A percentile compares a stretch with the other conserved stretches of the same genome.
These are phyloP conservation scores for Tenthredo notha DNA, from an alignment of 2,888 invertebrate species.

Conservation along the genomic window DNA sequence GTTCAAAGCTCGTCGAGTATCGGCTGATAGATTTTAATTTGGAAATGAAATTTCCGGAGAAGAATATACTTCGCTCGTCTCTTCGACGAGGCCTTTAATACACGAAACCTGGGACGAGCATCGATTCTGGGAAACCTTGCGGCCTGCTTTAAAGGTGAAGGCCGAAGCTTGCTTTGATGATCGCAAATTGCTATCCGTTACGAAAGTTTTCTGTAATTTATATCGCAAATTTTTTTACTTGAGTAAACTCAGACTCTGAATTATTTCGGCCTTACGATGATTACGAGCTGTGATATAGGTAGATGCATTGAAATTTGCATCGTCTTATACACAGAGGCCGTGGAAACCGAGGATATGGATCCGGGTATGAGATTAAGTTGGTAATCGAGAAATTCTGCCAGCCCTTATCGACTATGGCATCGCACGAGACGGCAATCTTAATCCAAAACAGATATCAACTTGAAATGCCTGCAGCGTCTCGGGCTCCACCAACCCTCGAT, in stretches of 20 bases:
- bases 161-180: slow-evolving; percentile 34
- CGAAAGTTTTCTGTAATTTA: slow-evolving; percentile 21
- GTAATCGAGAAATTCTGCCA: slow-evolving; percentile 29
- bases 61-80: not conserved
- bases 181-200: slow-evolving; percentile 27
- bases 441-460: slow-evolving; percentile 25
- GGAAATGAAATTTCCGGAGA: not conserved
- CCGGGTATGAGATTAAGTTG: not conserved
- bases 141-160: slow-evolving; percentile 46
- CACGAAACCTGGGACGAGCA: slow-evolving; percentile 17
- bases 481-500: not conserved
- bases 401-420: not conserved
- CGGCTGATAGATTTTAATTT: slow-evolving; percentile 16
- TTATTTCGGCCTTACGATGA: not conserved
- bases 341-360: not conserved
- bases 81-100: slow-evolving; percentile 31
- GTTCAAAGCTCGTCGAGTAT: not conserved
- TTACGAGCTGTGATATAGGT: not conserved
- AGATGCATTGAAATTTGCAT: slow-evolving; percentile 1
- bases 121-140: slow-evolving; percentile 40
- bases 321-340: not conserved
- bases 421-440: slow-evolving; percentile 26
- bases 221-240: not conserved
- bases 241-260: not conserved
- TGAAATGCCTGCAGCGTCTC: slow-evolving; percentile 16